Evolutionary conservation across 2,113 vertebrate genomes (phyloP).

Genomic region (Condylura cristata): DNA sequence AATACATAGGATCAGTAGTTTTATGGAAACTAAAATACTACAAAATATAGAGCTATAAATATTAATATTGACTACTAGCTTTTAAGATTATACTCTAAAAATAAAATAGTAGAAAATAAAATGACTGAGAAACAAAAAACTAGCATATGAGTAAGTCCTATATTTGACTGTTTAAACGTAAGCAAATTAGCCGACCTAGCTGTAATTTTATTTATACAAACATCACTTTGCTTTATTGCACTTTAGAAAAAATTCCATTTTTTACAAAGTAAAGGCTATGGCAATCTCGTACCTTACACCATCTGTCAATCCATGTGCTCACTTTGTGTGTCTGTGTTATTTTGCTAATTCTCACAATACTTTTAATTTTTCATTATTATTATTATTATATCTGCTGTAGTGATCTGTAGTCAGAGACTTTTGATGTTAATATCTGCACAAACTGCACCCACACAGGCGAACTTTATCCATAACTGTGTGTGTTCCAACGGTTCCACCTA

Average conservation of each 20-base stretch:
- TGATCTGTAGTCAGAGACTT: not conserved
- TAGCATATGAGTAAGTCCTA: not conserved
- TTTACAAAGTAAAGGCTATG: no score
- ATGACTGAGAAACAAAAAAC: conserved; percentile 41
- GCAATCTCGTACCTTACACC: no score
- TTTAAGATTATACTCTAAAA: conserved; percentile 43
- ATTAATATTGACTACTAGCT: conserved; percentile 28
- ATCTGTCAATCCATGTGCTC: no score
- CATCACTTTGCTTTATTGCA: no score
- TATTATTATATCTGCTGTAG: not conserved
- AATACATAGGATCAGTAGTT: conserved; percentile 24
- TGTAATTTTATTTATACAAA: not conserved
- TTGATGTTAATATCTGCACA: not conserved
- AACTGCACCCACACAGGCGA: no score
- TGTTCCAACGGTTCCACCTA: not conserved
- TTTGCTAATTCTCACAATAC: not conserved
- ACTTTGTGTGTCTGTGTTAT: not conserved
- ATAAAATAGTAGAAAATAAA: conserved; percentile 10
- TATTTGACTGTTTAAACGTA: not conserved
- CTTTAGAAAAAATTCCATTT: no score
- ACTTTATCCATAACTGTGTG: not conserved
- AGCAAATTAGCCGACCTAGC: not conserved
- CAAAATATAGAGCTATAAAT: not conserved
- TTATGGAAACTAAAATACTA: conserved; percentile 37
- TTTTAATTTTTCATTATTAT: not conserved